A percentile compares a stretch with the other conserved stretches of the same genome.
These are phyloP conservation scores for Seira sanloemensis DNA, from an alignment of 2,888 invertebrate genomes.

Conservation along the genomic window DNA sequence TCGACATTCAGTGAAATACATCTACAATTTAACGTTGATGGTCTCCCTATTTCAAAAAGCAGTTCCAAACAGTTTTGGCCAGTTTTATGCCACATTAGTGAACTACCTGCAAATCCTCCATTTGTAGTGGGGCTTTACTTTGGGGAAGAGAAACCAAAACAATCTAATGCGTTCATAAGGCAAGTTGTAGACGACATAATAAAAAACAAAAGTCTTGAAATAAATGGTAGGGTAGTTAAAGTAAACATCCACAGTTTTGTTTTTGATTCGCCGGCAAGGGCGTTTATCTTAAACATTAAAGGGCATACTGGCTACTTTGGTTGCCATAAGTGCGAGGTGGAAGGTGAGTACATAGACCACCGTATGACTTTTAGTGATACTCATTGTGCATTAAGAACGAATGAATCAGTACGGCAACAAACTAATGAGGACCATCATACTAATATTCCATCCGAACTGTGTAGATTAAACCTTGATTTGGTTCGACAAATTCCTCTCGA, in stretches of 20 bases:
- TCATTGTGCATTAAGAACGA: background rate
- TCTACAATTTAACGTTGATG: constrained; percentile 21
- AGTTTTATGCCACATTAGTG: background rate
- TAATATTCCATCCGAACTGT: constrained; percentile 8
- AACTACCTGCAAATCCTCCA: background rate
- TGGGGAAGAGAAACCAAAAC: constrained; percentile 36
- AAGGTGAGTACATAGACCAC: constrained; percentile 9
- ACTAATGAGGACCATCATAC: constrained; percentile 7
- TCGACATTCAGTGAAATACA: too few species aligned
- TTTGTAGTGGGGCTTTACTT: constrained; percentile 37
- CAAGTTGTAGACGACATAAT: constrained; percentile 11
- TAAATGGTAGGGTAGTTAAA: background rate
- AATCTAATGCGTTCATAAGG: constrained; percentile 16
- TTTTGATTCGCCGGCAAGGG: constrained; percentile 32
- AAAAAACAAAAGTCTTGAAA: constrained; percentile 23
- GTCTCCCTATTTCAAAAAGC: constrained; percentile 11
- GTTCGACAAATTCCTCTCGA: constrained; percentile 52
- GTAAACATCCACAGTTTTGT: constrained; percentile 18
- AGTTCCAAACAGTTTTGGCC: constrained; percentile 12
- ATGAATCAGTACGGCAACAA: constrained; percentile 1
- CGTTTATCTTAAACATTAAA: constrained; percentile 25
- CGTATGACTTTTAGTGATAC: constrained; percentile 6
- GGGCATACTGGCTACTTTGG: constrained; percentile 42
- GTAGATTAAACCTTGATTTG: constrained; percentile 32
- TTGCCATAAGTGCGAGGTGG: constrained; percentile 25